phyloP scores from a whole-genome alignment of 2,888 invertebrate species.

The Carabus problematicus region DNA sequence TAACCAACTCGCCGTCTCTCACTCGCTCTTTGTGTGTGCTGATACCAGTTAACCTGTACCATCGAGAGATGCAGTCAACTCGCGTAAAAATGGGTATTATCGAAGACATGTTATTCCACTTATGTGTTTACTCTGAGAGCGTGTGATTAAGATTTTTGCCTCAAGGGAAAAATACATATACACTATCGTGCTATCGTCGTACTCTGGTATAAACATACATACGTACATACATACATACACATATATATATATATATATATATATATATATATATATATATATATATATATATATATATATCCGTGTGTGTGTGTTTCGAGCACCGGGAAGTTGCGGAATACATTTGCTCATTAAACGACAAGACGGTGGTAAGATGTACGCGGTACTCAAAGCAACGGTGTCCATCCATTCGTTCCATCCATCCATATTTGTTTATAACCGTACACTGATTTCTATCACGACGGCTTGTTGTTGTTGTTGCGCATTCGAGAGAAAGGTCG shows the following conservation, averaged over 20 bases:
- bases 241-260: neutral
- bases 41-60: slow-evolving; percentile 21
- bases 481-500: neutral
- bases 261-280: neutral
- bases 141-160: slow-evolving; percentile 27
- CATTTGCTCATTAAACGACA: too few species aligned
- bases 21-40: slow-evolving; percentile 28
- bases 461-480: too few species aligned
- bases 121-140: slow-evolving; percentile 21
- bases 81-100: slow-evolving; percentile 40
- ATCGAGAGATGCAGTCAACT: slow-evolving; percentile 26
- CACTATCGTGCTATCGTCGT: too few species aligned
- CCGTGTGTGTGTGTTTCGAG: too few species aligned
- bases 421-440: too few species aligned
- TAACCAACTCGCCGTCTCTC: neutral
- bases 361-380: too few species aligned
- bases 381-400: too few species aligned
- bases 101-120: slow-evolving; percentile 38
- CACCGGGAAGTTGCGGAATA: too few species aligned
- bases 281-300: neutral
- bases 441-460: too few species aligned
- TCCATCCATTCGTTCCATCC: too few species aligned
- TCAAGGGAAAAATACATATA: too few species aligned
- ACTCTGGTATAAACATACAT: too few species aligned
- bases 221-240: slow-evolving; percentile 17